These are phyloP conservation scores for Naso thynnoides DNA, from an alignment of 2,797 vertebrate genomes.

Conservation along the genomic window DNA sequence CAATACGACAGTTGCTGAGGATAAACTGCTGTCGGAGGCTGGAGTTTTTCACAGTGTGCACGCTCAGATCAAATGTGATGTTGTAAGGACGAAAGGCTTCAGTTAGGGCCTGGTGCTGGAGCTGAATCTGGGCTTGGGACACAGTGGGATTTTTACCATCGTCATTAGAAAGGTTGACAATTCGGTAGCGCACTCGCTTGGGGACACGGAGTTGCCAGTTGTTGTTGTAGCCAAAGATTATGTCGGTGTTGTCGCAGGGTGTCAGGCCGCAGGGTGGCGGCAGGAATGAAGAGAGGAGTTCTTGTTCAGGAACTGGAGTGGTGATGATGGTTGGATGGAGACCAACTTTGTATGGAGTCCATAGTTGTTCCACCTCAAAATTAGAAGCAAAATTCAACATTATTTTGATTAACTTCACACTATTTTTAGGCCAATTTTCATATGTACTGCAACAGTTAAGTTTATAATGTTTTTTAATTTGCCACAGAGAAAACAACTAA, in stretches of 20 bases:
- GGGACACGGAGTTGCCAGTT: conserved; percentile 88
- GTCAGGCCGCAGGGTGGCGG: conserved; percentile 92
- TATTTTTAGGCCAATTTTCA: background rate
- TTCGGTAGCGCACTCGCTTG: conserved; percentile 90
- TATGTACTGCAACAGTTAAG: background rate
- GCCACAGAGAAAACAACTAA: no score
- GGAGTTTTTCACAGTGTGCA: conserved; percentile 87
- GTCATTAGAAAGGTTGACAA: conserved; percentile 92
- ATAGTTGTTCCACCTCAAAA: conserved; percentile 80
- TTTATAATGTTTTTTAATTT: background rate
- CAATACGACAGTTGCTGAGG: conserved; percentile 94
- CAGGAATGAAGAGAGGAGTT: conserved; percentile 83
- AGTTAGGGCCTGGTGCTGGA: conserved; percentile 87
- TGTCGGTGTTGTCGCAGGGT: conserved; percentile 90
- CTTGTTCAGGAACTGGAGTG: conserved; percentile 78
- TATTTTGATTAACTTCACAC: background rate
- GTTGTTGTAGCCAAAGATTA: conserved; percentile 90
- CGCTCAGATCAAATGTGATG: conserved; percentile 90
- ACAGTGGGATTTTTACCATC: conserved; percentile 88
- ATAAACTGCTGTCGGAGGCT: conserved; percentile 88
- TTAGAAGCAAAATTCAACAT: conserved; percentile 6
- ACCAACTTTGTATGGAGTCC: conserved; percentile 86
- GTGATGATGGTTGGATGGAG: conserved; percentile 82
- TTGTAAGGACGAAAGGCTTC: conserved; percentile 92
- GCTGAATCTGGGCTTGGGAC: conserved; percentile 85